Conservation (phyloP, 2,888 invertebrate genomes). For the Fissipunctia ypsillon region DNA sequence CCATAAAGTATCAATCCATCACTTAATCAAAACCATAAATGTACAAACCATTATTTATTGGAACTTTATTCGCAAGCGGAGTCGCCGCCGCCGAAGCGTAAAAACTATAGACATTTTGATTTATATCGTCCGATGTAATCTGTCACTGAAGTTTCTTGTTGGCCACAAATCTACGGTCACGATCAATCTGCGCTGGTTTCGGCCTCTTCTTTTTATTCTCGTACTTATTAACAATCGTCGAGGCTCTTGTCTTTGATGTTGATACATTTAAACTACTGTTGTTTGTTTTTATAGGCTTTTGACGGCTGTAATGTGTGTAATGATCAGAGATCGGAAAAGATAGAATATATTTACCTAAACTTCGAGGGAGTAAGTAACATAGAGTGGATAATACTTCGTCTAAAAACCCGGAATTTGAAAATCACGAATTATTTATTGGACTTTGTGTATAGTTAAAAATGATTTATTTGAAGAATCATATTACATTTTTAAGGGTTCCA, state of each 20-base stretch:
- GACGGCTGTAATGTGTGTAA: conserved; percentile 8
- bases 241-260: conserved; percentile 55
- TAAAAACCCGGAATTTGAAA: too few species aligned
- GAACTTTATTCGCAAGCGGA: conserved; percentile 54
- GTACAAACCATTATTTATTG: conserved; percentile 45
- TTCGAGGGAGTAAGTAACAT: too few species aligned
- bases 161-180: conserved; percentile 72
- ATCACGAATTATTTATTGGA: too few species aligned
- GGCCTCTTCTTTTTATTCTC: conserved; percentile 70
- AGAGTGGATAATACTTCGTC: too few species aligned
- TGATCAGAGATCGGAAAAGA: too few species aligned
- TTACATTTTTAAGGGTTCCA: too few species aligned
- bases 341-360: too few species aligned
- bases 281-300: conserved; percentile 33
- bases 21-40: conserved; percentile 50
- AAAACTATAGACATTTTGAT: conserved; percentile 66
- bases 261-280: conserved; percentile 47
- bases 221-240: conserved; percentile 73
- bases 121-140: conserved; percentile 71
- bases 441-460: too few species aligned
- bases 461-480: too few species aligned
- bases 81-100: conserved; percentile 60
- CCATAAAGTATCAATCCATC: conserved; percentile 27
- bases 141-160: conserved; percentile 76
- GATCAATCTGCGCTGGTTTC: conserved; percentile 74